Conservation (phyloP, 2,113 vertebrate genomes). For the Perca fluviatilis region DNA sequence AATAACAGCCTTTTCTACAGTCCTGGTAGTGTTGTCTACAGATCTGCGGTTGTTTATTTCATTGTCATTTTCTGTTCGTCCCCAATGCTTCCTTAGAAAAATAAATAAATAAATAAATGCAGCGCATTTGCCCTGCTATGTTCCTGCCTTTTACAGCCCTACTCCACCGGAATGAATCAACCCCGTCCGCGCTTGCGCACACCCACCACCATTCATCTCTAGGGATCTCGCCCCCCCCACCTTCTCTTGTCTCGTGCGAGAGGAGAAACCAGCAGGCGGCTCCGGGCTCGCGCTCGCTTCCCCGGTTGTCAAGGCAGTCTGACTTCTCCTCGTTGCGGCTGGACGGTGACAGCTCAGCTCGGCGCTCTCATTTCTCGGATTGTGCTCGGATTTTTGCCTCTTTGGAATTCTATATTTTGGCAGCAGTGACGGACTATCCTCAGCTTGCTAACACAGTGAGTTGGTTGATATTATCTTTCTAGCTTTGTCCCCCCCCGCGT, state of each 20-base stretch:
- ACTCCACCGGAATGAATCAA: constrained; percentile 63
- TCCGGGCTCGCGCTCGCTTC: constrained; percentile 46
- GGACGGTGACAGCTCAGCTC: constrained; percentile 43
- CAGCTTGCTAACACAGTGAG: constrained; percentile 50
- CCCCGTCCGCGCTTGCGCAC: constrained; percentile 74
- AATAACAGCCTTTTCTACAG: neutral
- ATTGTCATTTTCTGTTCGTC: neutral
- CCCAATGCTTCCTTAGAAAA: neutral
- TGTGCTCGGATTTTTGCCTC: constrained; percentile 28
- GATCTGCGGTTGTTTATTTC: neutral
- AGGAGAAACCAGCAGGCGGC: constrained; percentile 75
- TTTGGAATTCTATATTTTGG: constrained; percentile 45
- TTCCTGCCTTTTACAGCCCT: constrained; percentile 33
- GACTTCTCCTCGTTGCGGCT: constrained; percentile 45
- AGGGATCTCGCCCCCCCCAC: constrained; percentile 32
- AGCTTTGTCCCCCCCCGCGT: neutral
- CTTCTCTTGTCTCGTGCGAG: constrained; percentile 38
- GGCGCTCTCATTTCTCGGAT: constrained; percentile 7
- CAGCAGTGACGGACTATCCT: neutral
- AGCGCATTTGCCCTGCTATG: constrained; percentile 24
- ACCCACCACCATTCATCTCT: constrained; percentile 43
- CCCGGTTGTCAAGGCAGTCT: constrained; percentile 41
- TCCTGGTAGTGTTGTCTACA: neutral
- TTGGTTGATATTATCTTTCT: constrained; percentile 14
- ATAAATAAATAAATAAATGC: neutral